A percentile compares a stretch with the other conserved stretches of the same genome.
phyloP scores from a whole-genome alignment of 2,888 invertebrate genomes.

The Halocaridina rubra region DNA sequence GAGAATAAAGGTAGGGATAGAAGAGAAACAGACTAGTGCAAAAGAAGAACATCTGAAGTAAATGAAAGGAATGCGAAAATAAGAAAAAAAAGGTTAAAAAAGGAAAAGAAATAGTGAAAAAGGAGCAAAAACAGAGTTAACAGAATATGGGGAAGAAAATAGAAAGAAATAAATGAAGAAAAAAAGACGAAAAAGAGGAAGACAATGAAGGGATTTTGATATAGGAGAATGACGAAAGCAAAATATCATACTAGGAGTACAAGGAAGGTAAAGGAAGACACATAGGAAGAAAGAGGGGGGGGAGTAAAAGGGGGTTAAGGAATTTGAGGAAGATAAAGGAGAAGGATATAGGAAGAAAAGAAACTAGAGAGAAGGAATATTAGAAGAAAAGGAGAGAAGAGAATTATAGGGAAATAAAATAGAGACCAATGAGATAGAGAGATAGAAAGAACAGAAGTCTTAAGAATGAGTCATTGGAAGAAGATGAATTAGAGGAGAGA shows the following conservation, averaged over 20 bases:
- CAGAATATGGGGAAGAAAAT: neutral
- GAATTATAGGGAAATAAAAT: too few species aligned
- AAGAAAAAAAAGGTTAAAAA: neutral
- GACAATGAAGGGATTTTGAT: neutral
- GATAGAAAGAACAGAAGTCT: too few species aligned
- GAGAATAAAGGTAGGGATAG: too few species aligned
- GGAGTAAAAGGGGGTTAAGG: neutral
- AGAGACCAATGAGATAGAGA: too few species aligned
- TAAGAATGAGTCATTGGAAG: too few species aligned
- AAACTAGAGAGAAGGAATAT: neutral
- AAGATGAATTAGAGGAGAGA: too few species aligned
- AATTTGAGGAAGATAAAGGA: neutral
- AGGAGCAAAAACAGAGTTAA: neutral
- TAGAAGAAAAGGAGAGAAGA: neutral
- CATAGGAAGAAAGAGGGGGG: neutral
- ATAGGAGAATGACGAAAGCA: neutral
- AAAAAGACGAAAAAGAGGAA: neutral
- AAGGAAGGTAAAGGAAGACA: neutral
- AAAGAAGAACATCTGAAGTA: neutral
- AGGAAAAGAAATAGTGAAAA: neutral
- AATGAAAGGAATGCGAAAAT: neutral
- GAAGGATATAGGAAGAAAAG: neutral
- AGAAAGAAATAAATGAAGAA: neutral
- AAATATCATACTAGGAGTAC: neutral
- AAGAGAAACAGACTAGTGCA: too few species aligned